These are phyloP conservation scores for Lycophotia porphyrea DNA, from an alignment of 2,888 invertebrate species.

Conservation along the genomic window DNA sequence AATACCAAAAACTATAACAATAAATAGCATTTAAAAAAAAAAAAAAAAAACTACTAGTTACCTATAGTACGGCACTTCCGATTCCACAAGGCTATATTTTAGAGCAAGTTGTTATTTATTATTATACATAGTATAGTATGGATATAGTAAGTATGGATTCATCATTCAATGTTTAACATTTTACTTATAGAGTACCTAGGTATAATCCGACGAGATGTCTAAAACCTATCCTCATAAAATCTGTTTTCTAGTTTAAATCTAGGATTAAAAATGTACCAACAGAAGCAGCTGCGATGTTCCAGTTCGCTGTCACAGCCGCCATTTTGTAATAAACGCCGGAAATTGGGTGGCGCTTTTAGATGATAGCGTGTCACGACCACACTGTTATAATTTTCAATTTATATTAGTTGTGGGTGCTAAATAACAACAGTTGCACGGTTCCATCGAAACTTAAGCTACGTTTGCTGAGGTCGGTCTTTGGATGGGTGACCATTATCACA, in stretches of 20 bases:
- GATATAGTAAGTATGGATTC: no score
- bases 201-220: neutral
- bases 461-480: neutral
- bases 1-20: no score
- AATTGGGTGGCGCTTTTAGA: conserved; percentile 14
- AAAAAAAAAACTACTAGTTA: no score
- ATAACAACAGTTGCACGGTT: neutral
- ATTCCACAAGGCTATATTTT: no score
- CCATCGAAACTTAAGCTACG: neutral
- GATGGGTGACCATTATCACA: neutral
- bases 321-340: conserved; percentile 38
- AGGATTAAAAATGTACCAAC: conserved; percentile 33
- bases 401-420: conserved; percentile 6
- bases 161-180: neutral
- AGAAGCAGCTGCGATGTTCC: conserved; percentile 33
- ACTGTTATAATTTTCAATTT: conserved; percentile 10
- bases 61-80: no score
- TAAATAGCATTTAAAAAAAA: no score
- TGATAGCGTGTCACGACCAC: conserved; percentile 9
- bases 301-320: conserved; percentile 30
- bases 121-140: no score
- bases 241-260: conserved; percentile 7
- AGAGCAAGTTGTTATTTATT: no score
- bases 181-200: neutral
- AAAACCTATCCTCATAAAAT: neutral